Conservation (phyloP, 1,140 invertebrate genomes). For the Drosophila gunungcola region DNA sequence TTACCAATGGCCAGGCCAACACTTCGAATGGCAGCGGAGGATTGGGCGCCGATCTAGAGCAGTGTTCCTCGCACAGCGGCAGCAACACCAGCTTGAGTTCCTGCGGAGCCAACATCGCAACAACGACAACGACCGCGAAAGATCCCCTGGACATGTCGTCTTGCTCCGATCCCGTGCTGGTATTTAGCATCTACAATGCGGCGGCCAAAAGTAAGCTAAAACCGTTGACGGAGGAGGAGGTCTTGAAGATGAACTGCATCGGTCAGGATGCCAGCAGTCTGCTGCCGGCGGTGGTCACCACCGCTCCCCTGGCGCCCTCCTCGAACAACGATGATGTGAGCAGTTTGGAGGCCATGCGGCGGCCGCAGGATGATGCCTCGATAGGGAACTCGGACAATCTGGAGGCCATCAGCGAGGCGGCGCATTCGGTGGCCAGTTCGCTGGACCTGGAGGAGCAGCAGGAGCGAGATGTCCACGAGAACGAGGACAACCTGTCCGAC, state of each 20-base stretch:
- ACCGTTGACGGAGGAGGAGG: conserved; percentile 80
- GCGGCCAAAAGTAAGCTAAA: conserved; percentile 76
- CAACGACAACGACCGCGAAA: neutral
- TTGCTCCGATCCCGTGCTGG: conserved; percentile 44
- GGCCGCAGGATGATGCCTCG: conserved; percentile 92
- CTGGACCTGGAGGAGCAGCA: conserved; percentile 95
- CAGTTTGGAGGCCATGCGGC: conserved; percentile 68
- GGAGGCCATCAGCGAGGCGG: conserved; percentile 97
- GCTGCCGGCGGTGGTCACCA: conserved; percentile 38
- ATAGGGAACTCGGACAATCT: conserved; percentile 96
- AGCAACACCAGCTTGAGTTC: conserved; percentile 71
- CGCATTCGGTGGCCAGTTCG: conserved; percentile 94
- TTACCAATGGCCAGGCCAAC: conserved; percentile 32
- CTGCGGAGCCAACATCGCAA: conserved; percentile 36
- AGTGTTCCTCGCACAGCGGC: conserved; percentile 64
- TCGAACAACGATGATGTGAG: conserved; percentile 76
- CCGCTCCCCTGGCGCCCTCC: conserved; percentile 45
- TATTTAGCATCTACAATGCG: conserved; percentile 78
- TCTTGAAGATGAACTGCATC: conserved; percentile 84
- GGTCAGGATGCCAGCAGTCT: conserved; percentile 61
- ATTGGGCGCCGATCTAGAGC: conserved; percentile 45
- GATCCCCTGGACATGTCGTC: conserved; percentile 3
- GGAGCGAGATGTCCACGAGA: conserved; percentile 86
- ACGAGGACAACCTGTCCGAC: conserved; percentile 96
- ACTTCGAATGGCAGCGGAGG: conserved; percentile 20